phyloP scores from a whole-genome alignment of 2,797 vertebrate genomes.

The Gastrophryne carolinensis region DNA sequence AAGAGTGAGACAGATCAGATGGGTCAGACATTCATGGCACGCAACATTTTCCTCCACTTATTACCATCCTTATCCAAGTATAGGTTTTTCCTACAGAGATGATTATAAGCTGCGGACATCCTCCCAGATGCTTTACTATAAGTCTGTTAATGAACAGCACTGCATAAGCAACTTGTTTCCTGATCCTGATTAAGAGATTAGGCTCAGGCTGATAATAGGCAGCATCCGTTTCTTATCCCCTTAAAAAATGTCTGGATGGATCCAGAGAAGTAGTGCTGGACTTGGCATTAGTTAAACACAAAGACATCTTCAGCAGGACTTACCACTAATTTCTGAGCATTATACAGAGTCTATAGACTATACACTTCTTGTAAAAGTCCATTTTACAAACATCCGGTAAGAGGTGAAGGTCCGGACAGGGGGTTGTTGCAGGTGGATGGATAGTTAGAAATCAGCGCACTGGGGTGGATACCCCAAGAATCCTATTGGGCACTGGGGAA shows the following conservation, averaged over 20 bases:
- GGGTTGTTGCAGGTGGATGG: too few species aligned
- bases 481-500: too few species aligned
- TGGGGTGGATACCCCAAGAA: too few species aligned
- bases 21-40: not conserved
- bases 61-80: not conserved
- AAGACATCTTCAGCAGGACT: not conserved
- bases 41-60: not conserved
- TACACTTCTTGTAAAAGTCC: not conserved
- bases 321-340: slow-evolving; percentile 22
- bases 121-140: not conserved
- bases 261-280: not conserved
- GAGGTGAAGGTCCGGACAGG: too few species aligned
- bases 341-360: slow-evolving; percentile 5
- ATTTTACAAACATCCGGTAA: too few species aligned
- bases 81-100: not conserved
- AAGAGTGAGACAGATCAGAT: too few species aligned
- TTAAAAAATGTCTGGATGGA: slow-evolving; percentile 12
- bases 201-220: not conserved
- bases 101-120: not conserved
- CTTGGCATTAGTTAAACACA: not conserved
- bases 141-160: not conserved
- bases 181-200: slow-evolving; percentile 2
- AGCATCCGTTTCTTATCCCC: slow-evolving; percentile 18
- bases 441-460: too few species aligned
- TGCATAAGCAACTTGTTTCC: not conserved